Evolutionary conservation across 2,888 invertebrate genomes (phyloP).

Genomic region (Spilarctia lutea): DNA sequence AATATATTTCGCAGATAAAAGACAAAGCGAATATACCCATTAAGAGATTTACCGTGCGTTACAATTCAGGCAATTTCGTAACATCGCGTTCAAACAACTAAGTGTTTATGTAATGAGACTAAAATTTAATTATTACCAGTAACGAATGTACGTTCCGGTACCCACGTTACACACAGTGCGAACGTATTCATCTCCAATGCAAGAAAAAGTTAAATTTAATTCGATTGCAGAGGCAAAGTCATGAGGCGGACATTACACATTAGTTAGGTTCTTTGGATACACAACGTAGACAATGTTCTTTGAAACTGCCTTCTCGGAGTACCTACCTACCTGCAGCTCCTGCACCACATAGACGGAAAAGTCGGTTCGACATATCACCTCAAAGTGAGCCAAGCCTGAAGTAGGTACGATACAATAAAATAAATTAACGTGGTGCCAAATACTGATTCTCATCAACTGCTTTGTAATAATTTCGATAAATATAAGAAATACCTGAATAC

Average conservation of each 20-base stretch:
- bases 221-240: neutral
- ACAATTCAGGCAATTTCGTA: constrained; percentile 34
- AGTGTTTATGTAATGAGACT: constrained; percentile 26
- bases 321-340: no score
- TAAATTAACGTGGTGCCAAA: no score
- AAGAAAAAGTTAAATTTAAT: neutral
- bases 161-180: neutral
- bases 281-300: neutral
- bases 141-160: neutral
- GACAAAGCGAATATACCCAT: constrained; percentile 26
- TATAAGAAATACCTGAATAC: no score
- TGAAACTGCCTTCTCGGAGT: neutral
- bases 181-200: neutral
- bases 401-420: no score
- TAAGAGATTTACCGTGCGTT: constrained; percentile 29
- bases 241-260: neutral
- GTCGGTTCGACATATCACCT: no score
- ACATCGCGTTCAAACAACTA: constrained; percentile 19
- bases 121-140: constrained; percentile 21
- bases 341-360: no score
- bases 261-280: neutral
- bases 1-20: constrained; percentile 7
- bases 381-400: no score
- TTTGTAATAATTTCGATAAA: no score
- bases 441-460: no score